phyloP scores from a whole-genome alignment of 2,888 invertebrate genomes.

The Proisotoma minuta region DNA sequence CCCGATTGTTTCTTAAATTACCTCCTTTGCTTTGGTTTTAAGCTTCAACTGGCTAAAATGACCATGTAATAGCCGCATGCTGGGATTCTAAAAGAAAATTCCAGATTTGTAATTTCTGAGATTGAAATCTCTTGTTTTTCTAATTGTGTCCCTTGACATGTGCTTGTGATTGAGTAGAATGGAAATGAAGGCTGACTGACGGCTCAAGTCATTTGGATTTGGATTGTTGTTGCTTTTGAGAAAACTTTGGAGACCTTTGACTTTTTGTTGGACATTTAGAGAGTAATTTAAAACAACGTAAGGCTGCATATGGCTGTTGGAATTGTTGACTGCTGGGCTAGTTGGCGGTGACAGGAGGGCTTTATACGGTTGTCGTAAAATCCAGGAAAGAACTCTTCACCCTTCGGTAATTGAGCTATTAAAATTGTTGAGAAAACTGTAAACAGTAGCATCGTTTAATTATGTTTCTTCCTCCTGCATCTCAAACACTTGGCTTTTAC shows the following conservation, averaged over 20 bases:
- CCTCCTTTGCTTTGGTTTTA: not conserved
- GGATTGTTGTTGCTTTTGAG: not conserved
- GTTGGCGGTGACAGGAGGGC: not conserved
- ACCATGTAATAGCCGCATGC: no score
- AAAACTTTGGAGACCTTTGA: constrained; percentile 5
- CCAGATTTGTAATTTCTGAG: not conserved
- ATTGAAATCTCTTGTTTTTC: not conserved
- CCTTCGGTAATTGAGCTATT: constrained; percentile 10
- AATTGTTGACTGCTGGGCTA: not conserved
- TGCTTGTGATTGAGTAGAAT: not conserved
- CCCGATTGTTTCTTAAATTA: not conserved
- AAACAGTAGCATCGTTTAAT: not conserved
- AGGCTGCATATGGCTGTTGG: not conserved
- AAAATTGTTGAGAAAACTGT: constrained; percentile 9
- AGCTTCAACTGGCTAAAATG: no score
- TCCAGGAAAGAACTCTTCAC: constrained; percentile 5
- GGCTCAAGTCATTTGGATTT: not conserved
- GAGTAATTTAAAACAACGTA: not conserved
- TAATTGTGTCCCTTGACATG: constrained; percentile 4
- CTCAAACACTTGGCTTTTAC: no score
- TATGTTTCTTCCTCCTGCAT: not conserved
- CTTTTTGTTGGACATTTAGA: not conserved
- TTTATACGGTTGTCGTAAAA: constrained; percentile 13
- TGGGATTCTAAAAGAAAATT: no score
- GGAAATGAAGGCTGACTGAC: not conserved